Evolutionary conservation across 2,888 invertebrate species (phyloP).

Genomic region (Crepidodera aurea): DNA sequence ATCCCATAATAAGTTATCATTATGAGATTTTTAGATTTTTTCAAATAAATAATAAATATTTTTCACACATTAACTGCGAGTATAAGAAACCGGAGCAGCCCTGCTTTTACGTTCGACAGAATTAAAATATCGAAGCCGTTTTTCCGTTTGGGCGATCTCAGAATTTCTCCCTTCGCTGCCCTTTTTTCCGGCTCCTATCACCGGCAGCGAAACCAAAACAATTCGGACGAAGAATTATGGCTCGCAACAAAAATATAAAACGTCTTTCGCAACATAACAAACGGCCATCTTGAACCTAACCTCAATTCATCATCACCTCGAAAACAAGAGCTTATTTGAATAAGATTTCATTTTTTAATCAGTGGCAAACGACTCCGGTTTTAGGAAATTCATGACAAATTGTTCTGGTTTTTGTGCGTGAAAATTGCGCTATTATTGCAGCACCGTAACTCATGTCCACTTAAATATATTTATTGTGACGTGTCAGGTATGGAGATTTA

Average conservation of each 20-base stretch:
- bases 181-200: conserved; percentile 30
- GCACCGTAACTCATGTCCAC: conserved; percentile 5
- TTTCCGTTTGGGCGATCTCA: conserved; percentile 6
- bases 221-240: conserved; percentile 31
- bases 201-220: conserved; percentile 31
- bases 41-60: no score
- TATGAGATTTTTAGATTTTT: no score
- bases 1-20: no score
- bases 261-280: conserved; percentile 48
- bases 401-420: conserved; percentile 23
- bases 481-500: conserved; percentile 11
- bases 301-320: conserved; percentile 52
- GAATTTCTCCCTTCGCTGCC: conserved; percentile 18
- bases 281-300: conserved; percentile 51
- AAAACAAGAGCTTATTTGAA: conserved; percentile 51
- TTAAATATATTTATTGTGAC: conserved; percentile 17
- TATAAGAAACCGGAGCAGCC: not conserved
- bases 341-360: conserved; percentile 46
- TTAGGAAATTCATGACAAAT: conserved; percentile 32
- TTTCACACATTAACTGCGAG: no score
- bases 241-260: conserved; percentile 30
- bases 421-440: conserved; percentile 14
- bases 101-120: not conserved
- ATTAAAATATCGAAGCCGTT: conserved; percentile 14
- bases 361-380: conserved; percentile 10